A percentile compares a stretch with the other conserved stretches of the same genome.
phyloP scores from a whole-genome alignment of 2,888 invertebrate genomes.

The Chrysolina oricalcia region DNA sequence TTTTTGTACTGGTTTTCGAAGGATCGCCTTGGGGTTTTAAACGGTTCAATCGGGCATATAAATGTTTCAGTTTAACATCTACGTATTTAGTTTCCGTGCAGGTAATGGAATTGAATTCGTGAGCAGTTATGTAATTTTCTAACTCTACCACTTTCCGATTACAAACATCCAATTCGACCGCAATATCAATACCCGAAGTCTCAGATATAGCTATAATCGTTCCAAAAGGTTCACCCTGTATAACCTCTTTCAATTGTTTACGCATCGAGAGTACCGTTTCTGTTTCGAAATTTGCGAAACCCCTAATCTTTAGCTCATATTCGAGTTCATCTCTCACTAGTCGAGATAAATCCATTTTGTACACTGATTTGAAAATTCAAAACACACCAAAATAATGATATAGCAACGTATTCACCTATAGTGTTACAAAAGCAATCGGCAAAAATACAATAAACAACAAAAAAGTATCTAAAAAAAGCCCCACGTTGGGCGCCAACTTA shows the following conservation, averaged over 20 bases:
- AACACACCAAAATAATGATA: not conserved
- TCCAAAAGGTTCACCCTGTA: constrained; percentile 24
- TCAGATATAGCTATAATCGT: not conserved
- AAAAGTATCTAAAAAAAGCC: not conserved
- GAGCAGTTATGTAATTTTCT: not conserved
- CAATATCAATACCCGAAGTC: constrained; percentile 1
- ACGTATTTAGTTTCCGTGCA: constrained; percentile 3
- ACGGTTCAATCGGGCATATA: constrained; percentile 19
- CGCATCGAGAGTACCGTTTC: constrained; percentile 27
- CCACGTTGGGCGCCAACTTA: not conserved
- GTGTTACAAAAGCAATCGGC: not conserved
- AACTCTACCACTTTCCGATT: constrained; percentile 26
- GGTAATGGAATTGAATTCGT: not conserved
- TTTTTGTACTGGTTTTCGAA: not conserved
- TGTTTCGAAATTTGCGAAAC: constrained; percentile 14
- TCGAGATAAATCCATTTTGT: constrained; percentile 19
- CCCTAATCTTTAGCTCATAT: constrained; percentile 22
- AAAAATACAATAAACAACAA: not conserved
- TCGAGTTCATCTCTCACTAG: constrained; percentile 23
- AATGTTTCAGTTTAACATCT: constrained; percentile 22
- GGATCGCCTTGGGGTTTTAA: not conserved
- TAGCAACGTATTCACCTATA: too few relatives aligned
- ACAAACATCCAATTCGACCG: constrained; percentile 16
- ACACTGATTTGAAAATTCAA: not conserved
- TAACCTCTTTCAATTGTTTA: constrained; percentile 17